Evolutionary conservation across 2,888 invertebrate species (phyloP).

Genomic region (Platycnemis pennipes): DNA sequence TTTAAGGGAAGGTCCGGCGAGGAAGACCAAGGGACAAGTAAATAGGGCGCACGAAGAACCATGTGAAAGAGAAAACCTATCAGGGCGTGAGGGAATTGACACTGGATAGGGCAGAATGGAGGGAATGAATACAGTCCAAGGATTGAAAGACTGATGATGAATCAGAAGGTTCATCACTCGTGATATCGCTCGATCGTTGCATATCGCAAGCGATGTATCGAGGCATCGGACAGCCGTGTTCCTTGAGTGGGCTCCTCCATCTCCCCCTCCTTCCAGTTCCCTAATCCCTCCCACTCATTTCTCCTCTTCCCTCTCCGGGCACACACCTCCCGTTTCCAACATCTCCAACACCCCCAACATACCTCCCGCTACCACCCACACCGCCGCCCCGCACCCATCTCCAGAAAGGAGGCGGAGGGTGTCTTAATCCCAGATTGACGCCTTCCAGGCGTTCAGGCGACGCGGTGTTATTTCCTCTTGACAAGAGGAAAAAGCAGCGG

Average conservation of each 20-base stretch:
- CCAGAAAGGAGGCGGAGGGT: neutral
- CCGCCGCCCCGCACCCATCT: constrained; percentile 41
- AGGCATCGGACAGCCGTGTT: too few species aligned
- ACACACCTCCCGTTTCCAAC: neutral
- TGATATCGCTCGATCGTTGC: too few species aligned
- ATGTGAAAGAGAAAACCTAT: too few species aligned
- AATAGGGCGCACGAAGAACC: too few species aligned
- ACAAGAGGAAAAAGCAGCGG: neutral
- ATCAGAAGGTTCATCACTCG: too few species aligned
- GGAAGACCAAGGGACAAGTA: too few species aligned
- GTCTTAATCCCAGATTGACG: constrained; percentile 64
- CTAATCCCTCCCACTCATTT: neutral
- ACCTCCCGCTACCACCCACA: neutral
- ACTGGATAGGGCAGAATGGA: too few species aligned
- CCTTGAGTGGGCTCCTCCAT: neutral
- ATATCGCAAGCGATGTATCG: too few species aligned
- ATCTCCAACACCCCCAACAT: neutral
- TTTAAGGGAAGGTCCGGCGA: too few species aligned
- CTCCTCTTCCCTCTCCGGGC: neutral
- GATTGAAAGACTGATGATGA: too few species aligned
- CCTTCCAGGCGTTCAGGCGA: constrained; percentile 10
- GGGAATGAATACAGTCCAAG: too few species aligned
- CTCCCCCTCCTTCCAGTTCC: neutral
- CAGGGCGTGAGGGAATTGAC: too few species aligned
- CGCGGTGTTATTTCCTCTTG: constrained; percentile 61